A percentile compares a stretch with the other conserved stretches of the same genome.
These are phyloP conservation scores for Spilosoma lubricipeda DNA, from an alignment of 2,888 invertebrate genomes.

Conservation along the genomic window DNA sequence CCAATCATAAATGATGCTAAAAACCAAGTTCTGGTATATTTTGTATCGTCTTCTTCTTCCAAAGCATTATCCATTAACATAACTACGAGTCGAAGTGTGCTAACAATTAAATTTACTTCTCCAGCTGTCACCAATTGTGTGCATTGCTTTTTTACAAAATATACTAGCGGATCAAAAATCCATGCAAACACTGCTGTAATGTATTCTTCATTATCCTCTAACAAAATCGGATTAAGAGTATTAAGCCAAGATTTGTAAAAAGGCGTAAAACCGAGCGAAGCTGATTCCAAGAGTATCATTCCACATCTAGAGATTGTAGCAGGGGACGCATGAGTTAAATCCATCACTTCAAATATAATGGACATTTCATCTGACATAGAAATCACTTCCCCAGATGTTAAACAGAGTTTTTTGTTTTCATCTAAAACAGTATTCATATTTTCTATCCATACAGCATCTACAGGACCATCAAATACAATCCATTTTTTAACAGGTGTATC, in stretches of 20 bases:
- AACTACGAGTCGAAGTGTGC: slow-evolving; percentile 91
- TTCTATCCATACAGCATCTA: slow-evolving; percentile 96
- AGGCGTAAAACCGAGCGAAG: slow-evolving; percentile 93
- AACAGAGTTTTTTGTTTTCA: slow-evolving; percentile 94
- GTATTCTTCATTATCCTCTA: slow-evolving; percentile 86
- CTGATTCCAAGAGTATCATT: slow-evolving; percentile 96
- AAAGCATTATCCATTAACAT: slow-evolving; percentile 92
- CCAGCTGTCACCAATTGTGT: slow-evolving; percentile 88
- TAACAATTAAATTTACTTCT: slow-evolving; percentile 89
- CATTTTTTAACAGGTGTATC: slow-evolving; percentile 93
- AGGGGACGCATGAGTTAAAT: slow-evolving; percentile 93
- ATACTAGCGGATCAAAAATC: slow-evolving; percentile 91
- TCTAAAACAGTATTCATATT: slow-evolving; percentile 96
- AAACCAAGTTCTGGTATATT: slow-evolving; percentile 90
- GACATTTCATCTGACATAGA: slow-evolving; percentile 93
- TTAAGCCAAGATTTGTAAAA: slow-evolving; percentile 94
- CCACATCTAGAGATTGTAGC: slow-evolving; percentile 96
- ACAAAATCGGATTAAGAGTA: slow-evolving; percentile 88
- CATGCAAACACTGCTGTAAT: slow-evolving; percentile 90
- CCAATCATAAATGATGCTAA: slow-evolving; percentile 92
- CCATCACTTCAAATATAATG: slow-evolving; percentile 95
- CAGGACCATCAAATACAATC: slow-evolving; percentile 97
- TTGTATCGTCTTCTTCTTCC: slow-evolving; percentile 89
- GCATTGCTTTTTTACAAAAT: slow-evolving; percentile 91
- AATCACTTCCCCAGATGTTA: slow-evolving; percentile 95